Evolutionary conservation across 2,888 invertebrate species (phyloP), one percentile per base, ranked within the genome.

Genomic region (Julus scandinavius): DNA sequence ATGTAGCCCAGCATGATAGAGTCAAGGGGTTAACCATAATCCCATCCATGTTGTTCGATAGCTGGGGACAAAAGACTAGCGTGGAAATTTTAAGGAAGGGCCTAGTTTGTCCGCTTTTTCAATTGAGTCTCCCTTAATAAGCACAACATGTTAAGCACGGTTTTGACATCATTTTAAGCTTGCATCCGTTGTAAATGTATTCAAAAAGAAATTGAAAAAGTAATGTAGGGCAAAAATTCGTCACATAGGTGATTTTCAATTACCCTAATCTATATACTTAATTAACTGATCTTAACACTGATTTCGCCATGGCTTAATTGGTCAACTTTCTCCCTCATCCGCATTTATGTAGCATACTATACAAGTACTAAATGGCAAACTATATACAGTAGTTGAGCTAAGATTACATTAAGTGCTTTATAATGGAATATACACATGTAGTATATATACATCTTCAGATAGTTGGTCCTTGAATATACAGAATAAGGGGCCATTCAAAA

Each of bases 251-350:
- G 15, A 58, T 58, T 58, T 58, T 58, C 58, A 58, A 58, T 58
- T 58, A 58, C 58, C 58, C 58, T 58, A 58, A 58, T 58, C 17
- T 58, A 58, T 15, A 58, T 58, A 58, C 6, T 6, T 49, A 49
- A 49, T 49, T 6, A 58, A 58, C 15, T 15, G 58, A 58, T 58
- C 58, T 58, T 58, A 58, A 58, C 15, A 58, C 58, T 15, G 58
- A 58, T 58, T 58, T 58, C 58, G 58, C 17, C 58, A 58, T 58
- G 15, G 58, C 58, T 58, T 58, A 58, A 58, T 58, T 58, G 58
- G 58, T 58, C 58, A 58, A 15, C 58, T 58, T 58, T 58, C 58
- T 6, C 49, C 49, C 15, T 15, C 4, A 58, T 58, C 58, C 58
- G 11, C 58, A 58, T 49, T 58, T 58, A 1, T 15, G 15, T 11